phyloP scores from a whole-genome alignment of 2,113 vertebrate genomes.

The Argyrosomus japonicus region DNA sequence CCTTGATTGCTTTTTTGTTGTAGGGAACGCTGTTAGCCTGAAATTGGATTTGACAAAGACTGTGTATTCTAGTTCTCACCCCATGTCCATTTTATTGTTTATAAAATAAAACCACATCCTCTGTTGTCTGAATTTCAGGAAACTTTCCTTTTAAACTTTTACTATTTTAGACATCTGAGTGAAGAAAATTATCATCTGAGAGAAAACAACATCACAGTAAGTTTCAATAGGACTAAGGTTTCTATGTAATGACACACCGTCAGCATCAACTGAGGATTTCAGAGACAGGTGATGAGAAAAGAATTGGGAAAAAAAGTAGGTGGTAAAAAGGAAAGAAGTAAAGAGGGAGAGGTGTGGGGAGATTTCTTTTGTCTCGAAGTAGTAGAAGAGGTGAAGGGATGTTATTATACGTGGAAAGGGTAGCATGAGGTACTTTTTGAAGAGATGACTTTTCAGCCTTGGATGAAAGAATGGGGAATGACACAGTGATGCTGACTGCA shows the following conservation, averaged over 20 bases:
- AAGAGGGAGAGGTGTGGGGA: background rate
- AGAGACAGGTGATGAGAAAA: slow-evolving; percentile 26
- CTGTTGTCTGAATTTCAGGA: background rate
- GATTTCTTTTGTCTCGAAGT: slow-evolving; percentile 19
- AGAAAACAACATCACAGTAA: background rate
- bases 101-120: background rate
- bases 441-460: slow-evolving; percentile 36
- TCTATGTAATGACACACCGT: slow-evolving; percentile 7
- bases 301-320: background rate
- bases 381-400: slow-evolving; percentile 28
- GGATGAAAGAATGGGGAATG: slow-evolving; percentile 18
- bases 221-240: background rate
- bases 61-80: too few relatives aligned
- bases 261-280: slow-evolving; percentile 8
- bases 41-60: too few relatives aligned
- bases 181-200: background rate
- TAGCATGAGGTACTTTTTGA: slow-evolving; percentile 23
- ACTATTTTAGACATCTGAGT: background rate
- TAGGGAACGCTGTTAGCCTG: too few relatives aligned
- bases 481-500: slow-evolving; percentile 10
- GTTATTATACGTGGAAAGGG: slow-evolving; percentile 26
- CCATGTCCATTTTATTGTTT: background rate
- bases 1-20: too few relatives aligned
- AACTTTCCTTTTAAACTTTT: background rate
- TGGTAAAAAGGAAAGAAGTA: background rate